Evolutionary conservation across 1,140 invertebrate genomes (phyloP), one percentile per base, ranked within the genome.

Genomic region (Oryzaephilus surinamensis): DNA sequence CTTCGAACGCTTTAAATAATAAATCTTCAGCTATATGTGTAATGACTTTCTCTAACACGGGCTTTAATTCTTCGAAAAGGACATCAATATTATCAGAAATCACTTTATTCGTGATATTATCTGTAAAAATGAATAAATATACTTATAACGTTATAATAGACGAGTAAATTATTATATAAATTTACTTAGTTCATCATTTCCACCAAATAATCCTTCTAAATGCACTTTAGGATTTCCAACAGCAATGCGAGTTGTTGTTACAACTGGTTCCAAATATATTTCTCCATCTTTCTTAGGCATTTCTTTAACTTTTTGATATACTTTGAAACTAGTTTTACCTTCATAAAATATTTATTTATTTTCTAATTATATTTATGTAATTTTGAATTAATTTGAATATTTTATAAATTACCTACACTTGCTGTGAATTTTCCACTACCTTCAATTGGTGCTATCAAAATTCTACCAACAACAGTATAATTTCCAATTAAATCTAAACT

Each of bases 61-160:
- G 53, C 20, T 48, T 51, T 10, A 55, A 13, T 12, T 55, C 53
- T 31, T 45, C 42, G 26, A 55, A 48, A 13, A 55, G 29, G 14
- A 44, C 46, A 24, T 53, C 40, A 11, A 49, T 42, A 17, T 55
- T 53, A 19, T 53, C 48, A 32, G 44, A 53, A 17, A 55, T 53
- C 1, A 52, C 42, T 10, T 45, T 45, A 27, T 55, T 55, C 3
- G 51, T 53, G n/a, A 45, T 44, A 11, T 38, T 34, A 44, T 38
- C 53, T 55, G 30, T 43, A 51, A 52, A 36, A 10, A 23, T n/a
- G n/a, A n/a, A n/a, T 30, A 30, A 30, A 30, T 13, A 7, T 10
- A 6, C 13, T 10, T 30, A 39, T 38, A 15, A 29, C 14, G 17
- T 32, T n/a, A 32, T 12, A 3, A 14, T 16, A 18, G 20, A 32